phyloP scores from a whole-genome alignment of 2,113 vertebrate species.

The Muntiacus muntjak region DNA sequence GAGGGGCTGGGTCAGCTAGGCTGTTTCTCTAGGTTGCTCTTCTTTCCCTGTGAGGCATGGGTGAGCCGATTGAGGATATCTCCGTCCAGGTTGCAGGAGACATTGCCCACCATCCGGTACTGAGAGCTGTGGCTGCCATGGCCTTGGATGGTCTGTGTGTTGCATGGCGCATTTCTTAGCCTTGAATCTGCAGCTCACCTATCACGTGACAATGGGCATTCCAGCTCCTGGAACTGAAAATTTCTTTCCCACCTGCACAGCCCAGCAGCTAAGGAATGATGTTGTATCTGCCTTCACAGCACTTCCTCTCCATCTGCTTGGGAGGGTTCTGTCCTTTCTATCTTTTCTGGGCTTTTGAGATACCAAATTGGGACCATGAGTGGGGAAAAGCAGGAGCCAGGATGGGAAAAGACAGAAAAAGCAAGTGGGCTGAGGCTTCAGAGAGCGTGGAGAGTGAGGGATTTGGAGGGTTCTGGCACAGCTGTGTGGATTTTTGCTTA shows the following conservation, averaged over 20 bases:
- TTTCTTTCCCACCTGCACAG: not conserved
- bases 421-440: not conserved
- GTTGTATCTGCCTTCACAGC: not conserved
- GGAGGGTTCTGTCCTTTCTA: not conserved
- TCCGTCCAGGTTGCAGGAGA: not conserved
- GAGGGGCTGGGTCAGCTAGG: not conserved
- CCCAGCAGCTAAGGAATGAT: not conserved
- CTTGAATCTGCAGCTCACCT: not conserved
- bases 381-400: not conserved
- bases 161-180: not conserved
- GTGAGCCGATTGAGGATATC: not conserved
- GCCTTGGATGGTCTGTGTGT: not conserved
- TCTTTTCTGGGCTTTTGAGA: not conserved
- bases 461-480: not conserved
- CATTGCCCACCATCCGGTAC: rapidly evolving
- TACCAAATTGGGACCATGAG: not conserved
- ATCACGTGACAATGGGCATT: rapidly evolving
- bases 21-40: not conserved
- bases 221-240: rapidly evolving
- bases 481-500: not conserved
- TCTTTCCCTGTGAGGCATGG: not conserved
- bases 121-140: not conserved
- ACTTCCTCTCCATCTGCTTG: not conserved
- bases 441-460: rapidly evolving
- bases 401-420: not conserved